phyloP scores from a whole-genome alignment of 2,113 vertebrate species.

The Theristicus caerulescens region DNA sequence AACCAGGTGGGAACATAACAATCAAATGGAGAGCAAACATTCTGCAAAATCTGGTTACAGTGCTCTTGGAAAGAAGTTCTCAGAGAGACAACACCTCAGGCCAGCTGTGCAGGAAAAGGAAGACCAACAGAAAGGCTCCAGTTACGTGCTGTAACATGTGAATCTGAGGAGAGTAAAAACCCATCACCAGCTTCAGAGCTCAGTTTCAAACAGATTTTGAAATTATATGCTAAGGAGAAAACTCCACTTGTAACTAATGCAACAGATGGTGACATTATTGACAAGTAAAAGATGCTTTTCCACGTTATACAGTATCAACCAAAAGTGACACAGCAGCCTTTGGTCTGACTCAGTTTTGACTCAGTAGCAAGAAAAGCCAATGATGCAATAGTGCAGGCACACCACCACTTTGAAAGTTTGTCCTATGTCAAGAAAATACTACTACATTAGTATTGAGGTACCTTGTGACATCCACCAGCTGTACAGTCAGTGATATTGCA shows the following conservation, averaged over 20 bases:
- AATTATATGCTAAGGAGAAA: not conserved
- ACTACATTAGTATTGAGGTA: not conserved
- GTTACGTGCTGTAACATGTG: rapidly evolving
- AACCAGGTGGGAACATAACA: not conserved
- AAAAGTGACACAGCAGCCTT: not conserved
- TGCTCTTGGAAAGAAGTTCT: not conserved
- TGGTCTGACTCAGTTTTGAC: not conserved
- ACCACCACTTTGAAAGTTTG: not conserved
- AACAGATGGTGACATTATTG: not conserved
- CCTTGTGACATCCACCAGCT: not conserved
- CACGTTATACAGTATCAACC: not conserved
- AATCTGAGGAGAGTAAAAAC: not conserved
- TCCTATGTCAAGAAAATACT: not conserved
- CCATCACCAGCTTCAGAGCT: not conserved
- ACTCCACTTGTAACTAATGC: not conserved
- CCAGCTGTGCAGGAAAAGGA: not conserved
- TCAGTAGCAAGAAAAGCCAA: not conserved
- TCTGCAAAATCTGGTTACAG: not conserved
- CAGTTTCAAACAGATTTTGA: not conserved
- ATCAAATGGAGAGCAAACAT: not conserved
- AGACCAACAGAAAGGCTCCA: not conserved
- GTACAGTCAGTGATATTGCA: rapidly evolving
- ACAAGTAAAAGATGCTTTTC: not conserved
- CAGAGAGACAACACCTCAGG: not conserved
- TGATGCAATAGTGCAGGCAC: not conserved